A percentile compares a stretch with the other conserved stretches of the same genome.
Conservation (phyloP, 2,797 vertebrate species). For the Sebastes kiyomatsui region DNA sequence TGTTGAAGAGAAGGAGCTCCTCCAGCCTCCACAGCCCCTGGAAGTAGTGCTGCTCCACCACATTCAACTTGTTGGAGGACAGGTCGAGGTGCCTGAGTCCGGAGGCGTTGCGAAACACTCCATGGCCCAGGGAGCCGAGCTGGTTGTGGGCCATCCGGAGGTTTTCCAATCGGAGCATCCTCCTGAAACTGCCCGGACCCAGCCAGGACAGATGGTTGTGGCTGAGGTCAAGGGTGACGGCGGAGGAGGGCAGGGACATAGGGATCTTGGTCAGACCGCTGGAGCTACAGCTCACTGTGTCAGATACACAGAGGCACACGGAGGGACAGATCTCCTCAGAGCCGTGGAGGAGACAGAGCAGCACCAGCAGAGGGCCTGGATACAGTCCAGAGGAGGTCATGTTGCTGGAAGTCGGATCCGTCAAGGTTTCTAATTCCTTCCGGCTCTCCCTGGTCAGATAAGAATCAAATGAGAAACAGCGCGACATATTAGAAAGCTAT, state of each 20-base stretch:
- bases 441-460: constrained; percentile 30
- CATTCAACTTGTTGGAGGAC: constrained; percentile 89
- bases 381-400: constrained; percentile 65
- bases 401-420: constrained; percentile 35
- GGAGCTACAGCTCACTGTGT: constrained; percentile 90
- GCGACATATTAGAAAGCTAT: constrained; percentile 24
- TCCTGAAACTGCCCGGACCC: constrained; percentile 78
- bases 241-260: constrained; percentile 73
- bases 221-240: constrained; percentile 89
- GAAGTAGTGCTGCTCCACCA: constrained; percentile 87
- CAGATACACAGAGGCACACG: constrained; percentile 89
- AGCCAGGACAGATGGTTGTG: constrained; percentile 89
- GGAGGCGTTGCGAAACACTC: constrained; percentile 87
- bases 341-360: constrained; percentile 60
- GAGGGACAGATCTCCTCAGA: constrained; percentile 79
- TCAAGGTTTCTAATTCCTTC: constrained; percentile 30
- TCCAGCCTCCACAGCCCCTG: constrained; percentile 87
- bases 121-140: constrained; percentile 76
- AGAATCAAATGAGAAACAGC: constrained; percentile 50
- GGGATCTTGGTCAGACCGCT: constrained; percentile 82
- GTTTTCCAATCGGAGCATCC: constrained; percentile 83
- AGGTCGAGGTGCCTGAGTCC: constrained; percentile 89
- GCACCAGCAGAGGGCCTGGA: constrained; percentile 59
- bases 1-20: constrained; percentile 92
- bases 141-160: constrained; percentile 88